These are phyloP conservation scores for Fistularia tabacaria DNA, from an alignment of 2,797 vertebrate genomes.

Conservation along the genomic window DNA sequence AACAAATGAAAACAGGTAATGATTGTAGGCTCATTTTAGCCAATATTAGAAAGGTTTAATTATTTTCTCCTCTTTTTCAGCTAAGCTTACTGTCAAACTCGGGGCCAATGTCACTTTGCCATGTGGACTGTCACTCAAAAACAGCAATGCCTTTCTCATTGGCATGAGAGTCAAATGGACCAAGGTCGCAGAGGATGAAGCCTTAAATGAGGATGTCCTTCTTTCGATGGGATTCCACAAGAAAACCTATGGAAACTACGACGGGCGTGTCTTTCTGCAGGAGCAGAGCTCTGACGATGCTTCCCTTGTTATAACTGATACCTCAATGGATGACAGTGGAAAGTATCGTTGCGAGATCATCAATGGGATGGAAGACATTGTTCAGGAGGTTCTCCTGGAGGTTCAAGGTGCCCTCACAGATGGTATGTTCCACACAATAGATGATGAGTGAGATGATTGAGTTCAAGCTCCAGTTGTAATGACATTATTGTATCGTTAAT, in stretches of 20 bases:
- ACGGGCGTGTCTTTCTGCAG: slow-evolving; percentile 75
- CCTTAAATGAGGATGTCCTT: slow-evolving; percentile 80
- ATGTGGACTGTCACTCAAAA: slow-evolving; percentile 38
- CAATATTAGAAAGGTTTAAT: slow-evolving; percentile 13
- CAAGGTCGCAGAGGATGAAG: slow-evolving; percentile 83
- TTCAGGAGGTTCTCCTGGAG: slow-evolving; percentile 77
- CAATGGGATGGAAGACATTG: slow-evolving; percentile 81
- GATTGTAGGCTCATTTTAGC: no score
- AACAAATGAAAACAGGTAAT: no score
- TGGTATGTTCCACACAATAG: slow-evolving; percentile 40
- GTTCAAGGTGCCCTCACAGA: slow-evolving; percentile 65
- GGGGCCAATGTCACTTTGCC: slow-evolving; percentile 78
- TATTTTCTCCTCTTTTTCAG: slow-evolving; percentile 40
- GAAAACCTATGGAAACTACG: slow-evolving; percentile 79
- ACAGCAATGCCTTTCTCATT: slow-evolving; percentile 52
- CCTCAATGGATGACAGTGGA: slow-evolving; percentile 82
- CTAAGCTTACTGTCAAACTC: slow-evolving; percentile 69
- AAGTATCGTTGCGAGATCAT: slow-evolving; percentile 89
- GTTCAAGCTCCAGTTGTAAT: background rate
- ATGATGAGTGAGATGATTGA: no score
- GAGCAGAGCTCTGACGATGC: slow-evolving; percentile 77
- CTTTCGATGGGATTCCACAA: slow-evolving; percentile 86
- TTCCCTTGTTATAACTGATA: slow-evolving; percentile 79
- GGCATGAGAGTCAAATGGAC: slow-evolving; percentile 89
- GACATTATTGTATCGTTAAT: background rate